Evolutionary conservation across 2,113 vertebrate species (phyloP).

Genomic region (Erythrocercus mccallii): DNA sequence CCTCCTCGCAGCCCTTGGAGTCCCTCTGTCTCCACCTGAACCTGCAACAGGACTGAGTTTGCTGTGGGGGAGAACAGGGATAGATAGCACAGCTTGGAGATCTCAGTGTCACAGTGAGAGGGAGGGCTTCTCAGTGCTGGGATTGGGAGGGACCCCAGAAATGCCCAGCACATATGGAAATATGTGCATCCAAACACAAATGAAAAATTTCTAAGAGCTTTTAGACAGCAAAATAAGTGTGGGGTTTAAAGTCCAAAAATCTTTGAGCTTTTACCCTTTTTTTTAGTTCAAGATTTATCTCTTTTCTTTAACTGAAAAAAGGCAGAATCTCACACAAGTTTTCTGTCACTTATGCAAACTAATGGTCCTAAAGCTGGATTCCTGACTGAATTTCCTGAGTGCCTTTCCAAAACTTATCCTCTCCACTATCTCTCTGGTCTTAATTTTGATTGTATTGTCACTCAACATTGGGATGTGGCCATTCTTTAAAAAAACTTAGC

Average conservation of each 20-base stretch:
- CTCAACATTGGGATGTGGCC: neutral
- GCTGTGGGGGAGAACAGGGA: neutral
- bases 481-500: neutral
- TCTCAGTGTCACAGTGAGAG: rapidly evolving
- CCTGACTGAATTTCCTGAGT: neutral
- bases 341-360: neutral
- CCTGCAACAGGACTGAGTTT: neutral
- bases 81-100: neutral
- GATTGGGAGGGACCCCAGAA: neutral
- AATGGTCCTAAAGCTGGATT: neutral
- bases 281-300: neutral
- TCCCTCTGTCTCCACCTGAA: neutral
- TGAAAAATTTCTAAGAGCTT: neutral
- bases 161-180: neutral
- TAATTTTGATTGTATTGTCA: neutral
- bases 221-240: neutral
- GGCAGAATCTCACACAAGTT: neutral
- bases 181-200: neutral
- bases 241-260: neutral
- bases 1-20: neutral
- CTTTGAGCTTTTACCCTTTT: neutral
- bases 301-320: neutral
- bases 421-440: neutral
- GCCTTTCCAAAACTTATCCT: neutral
- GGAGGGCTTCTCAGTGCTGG: neutral